Evolutionary conservation across 2,888 invertebrate genomes (phyloP).

Genomic region (Frankliniella intonsa): DNA sequence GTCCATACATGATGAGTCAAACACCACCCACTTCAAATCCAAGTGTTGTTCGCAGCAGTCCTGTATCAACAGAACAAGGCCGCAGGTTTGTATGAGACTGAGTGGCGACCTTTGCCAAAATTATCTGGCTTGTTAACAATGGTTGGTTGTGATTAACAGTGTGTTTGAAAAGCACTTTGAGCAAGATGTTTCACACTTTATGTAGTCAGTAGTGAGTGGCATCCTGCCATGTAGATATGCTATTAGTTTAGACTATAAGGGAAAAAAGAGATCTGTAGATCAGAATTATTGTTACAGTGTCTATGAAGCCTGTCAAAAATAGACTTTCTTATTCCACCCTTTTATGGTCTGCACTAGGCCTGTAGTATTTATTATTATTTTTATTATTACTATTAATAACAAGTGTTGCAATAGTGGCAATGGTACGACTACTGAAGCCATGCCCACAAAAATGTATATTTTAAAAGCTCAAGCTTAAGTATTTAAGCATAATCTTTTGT

Average conservation of each 20-base stretch:
- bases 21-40: conserved; percentile 42
- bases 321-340: not conserved
- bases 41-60: conserved; percentile 46
- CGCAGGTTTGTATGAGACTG: not conserved
- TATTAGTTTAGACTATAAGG: not conserved
- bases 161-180: conserved; percentile 1
- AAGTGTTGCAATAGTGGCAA: not conserved
- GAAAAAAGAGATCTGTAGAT: not conserved
- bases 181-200: conserved; percentile 21
- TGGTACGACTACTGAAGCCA: not conserved
- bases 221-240: not conserved
- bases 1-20: conserved; percentile 34
- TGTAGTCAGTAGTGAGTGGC: conserved; percentile 1
- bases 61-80: conserved; percentile 44
- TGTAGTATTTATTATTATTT: not conserved
- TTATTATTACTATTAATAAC: not conserved
- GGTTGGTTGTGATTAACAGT: conserved; percentile 14
- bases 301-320: not conserved
- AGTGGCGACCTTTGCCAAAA: not conserved
- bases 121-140: not conserved
- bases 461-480: not conserved
- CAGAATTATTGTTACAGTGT: not conserved
- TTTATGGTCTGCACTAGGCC: not conserved
- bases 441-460: not conserved
- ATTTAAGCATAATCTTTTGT: not conserved